Conservation (phyloP, 2,888 invertebrate genomes). For the Hydroisotoma schaefferi region DNA sequence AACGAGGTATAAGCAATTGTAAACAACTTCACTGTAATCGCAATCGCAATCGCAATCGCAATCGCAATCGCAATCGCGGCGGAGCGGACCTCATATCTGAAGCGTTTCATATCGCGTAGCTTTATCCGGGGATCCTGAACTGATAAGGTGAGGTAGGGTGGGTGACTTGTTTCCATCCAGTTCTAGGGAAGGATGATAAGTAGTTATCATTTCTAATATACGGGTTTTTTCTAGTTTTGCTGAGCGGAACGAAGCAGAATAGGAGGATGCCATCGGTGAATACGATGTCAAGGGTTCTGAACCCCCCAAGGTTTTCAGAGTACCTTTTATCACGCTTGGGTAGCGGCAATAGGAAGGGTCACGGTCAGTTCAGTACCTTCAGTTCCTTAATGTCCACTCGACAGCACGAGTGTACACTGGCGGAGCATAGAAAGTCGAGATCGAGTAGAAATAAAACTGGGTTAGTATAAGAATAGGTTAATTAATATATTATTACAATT, state of each 20-base stretch:
- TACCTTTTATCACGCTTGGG: too few species aligned
- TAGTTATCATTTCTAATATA: too few species aligned
- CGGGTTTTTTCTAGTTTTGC: too few species aligned
- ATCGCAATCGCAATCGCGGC: too few species aligned
- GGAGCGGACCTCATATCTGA: too few species aligned
- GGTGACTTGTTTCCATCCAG: too few species aligned
- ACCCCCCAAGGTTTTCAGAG: constrained; percentile 24
- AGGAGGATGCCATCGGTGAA: constrained; percentile 17
- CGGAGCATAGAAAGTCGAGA: constrained; percentile 31
- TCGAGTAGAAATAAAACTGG: constrained; percentile 19
- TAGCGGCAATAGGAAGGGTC: too few species aligned
- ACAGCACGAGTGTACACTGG: constrained; percentile 22
- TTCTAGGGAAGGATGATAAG: too few species aligned
- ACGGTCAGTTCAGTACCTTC: constrained; percentile 14
- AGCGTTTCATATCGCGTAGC: too few species aligned
- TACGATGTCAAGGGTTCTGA: constrained; percentile 17
- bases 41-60: too few species aligned
- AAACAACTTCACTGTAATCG: constrained; percentile 10
- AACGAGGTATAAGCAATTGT: constrained; percentile 18
- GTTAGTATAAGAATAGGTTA: constrained; percentile 10
- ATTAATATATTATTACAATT: neutral
- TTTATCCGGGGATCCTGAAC: too few species aligned
- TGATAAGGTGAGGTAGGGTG: too few species aligned
- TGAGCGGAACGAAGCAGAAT: constrained; percentile 1
- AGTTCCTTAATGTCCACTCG: constrained; percentile 11